These are phyloP conservation scores for Caenorhabditis briggsae DNA, from an alignment of 1,140 invertebrate species.

Conservation along the genomic window DNA sequence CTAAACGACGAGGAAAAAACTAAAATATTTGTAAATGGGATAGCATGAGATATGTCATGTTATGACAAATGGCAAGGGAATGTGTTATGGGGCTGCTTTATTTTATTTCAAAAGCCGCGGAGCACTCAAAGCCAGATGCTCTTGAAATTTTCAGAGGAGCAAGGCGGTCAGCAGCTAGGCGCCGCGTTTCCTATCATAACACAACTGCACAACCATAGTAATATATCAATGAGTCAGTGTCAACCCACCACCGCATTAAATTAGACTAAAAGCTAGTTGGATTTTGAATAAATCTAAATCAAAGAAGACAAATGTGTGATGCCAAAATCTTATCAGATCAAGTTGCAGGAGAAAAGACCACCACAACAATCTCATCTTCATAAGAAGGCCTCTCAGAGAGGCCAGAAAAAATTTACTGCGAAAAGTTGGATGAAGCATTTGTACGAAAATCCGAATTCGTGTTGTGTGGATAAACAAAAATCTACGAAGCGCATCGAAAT, in stretches of 20 bases:
- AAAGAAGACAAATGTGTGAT: not conserved
- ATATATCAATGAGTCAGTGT: not conserved
- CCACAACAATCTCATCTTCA: not conserved
- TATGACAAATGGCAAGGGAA: not conserved
- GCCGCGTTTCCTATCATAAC: constrained; percentile 24
- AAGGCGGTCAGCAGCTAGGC: constrained; percentile 1
- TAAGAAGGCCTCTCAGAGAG: too few species aligned
- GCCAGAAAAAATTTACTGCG: constrained; percentile 7
- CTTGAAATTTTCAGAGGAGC: not conserved
- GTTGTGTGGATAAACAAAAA: constrained; percentile 47
- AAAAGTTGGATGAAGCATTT: not conserved
- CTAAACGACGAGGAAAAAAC: not conserved
- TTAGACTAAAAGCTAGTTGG: not conserved
- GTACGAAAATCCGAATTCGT: constrained; percentile 23
- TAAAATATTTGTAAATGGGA: not conserved
- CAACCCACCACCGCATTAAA: not conserved
- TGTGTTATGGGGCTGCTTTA: not conserved
- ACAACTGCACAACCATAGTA: not conserved
- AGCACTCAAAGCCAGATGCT: not conserved
- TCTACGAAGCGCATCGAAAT: constrained; percentile 52
- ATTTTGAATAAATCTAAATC: constrained; percentile 16
- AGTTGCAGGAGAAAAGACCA: not conserved
- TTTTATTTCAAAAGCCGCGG: not conserved
- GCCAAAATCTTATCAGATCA: constrained; percentile 18
- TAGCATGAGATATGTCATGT: not conserved